Evolutionary conservation across 2,113 vertebrate genomes (phyloP), one percentile per base, ranked within the genome.

Genomic region (Speoplatyrhinus poulsoni): DNA sequence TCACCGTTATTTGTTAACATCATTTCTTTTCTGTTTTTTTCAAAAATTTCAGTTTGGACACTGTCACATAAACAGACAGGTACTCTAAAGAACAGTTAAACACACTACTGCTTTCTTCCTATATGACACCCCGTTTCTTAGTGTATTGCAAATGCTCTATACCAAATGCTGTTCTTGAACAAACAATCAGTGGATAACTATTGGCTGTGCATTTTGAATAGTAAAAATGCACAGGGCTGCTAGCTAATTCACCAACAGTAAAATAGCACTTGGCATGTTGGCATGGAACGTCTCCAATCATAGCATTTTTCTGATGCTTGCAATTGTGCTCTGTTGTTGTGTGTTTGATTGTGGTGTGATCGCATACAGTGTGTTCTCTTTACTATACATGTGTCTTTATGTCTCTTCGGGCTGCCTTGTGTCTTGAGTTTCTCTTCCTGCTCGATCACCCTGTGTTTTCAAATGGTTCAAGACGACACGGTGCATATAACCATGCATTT

Each of bases 51-150:
- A 76, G 83, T 91, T 87, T 93, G 90, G 87, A 87, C 86, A 88
- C 82, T 93, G 76, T 93, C 92, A 89, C 91, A 91, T 92, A 92
- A 82, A 76, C 77, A 94, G 91, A 94, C 92, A 89, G 90, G 87
- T 83, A 89, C 81, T 85, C 69, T 77, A 64, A 67, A 77, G 82
- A 70, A 79, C 80, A 75, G 73, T 90, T 26, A 81, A 69, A 69
- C 85, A 83, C 90, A 61, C 57, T 87, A 53, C n/a, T 84, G 77
- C 83, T 84, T 82, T 66, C 70, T 57, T 62, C n/a, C 50, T 9
- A 2, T 32, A 26, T 68, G 60, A 64, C 47, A 53, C 48, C 66
- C 80, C 32, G n/a, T 69, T 33, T 78, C 60, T 81, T 82, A 79
- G 79, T 64, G 68, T 73, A 71, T 61, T 68, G 64, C 64, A 19